Conservation (phyloP, 30 jellyfish, hydroid and myxozoan genomes). For the Aurelia sp. region DNA sequence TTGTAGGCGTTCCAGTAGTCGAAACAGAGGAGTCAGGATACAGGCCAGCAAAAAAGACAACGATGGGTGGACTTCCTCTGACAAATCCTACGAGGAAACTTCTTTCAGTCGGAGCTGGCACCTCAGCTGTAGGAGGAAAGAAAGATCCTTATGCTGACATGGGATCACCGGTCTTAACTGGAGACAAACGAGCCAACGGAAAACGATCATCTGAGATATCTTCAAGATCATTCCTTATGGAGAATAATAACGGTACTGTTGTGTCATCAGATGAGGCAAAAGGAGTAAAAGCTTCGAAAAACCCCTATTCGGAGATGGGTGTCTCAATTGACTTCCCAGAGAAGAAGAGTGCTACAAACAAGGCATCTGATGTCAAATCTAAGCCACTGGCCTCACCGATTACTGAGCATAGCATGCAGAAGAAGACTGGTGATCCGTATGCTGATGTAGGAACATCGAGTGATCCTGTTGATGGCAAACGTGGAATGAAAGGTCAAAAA, state of each 20-base stretch:
- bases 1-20: slow-evolving; percentile 62
- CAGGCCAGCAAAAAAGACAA: slow-evolving; percentile 48
- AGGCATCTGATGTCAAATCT: not conserved
- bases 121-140: slow-evolving; percentile 22
- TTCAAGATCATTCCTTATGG: slow-evolving; percentile 42
- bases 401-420: slow-evolving; percentile 32
- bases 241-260: slow-evolving; percentile 50
- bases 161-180: slow-evolving; percentile 72
- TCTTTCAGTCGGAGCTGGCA: not conserved
- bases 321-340: slow-evolving; percentile 56
- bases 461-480: not conserved
- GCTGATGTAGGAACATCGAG: slow-evolving; percentile 1
- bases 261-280: slow-evolving; percentile 28
- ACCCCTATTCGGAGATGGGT: slow-evolving; percentile 76
- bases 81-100: slow-evolving; percentile 29
- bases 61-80: slow-evolving; percentile 37
- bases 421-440: not conserved
- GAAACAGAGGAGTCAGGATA: slow-evolving; percentile 54
- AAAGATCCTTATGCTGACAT: slow-evolving; percentile 93
- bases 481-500: not conserved
- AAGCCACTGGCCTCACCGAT: not conserved
- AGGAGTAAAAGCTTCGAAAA: not conserved
- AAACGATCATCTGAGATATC: slow-evolving; percentile 8
- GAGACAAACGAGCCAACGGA: slow-evolving; percentile 56
- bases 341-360: slow-evolving; percentile 39